Conservation (phyloP, 2,888 invertebrate genomes). For the Nephrotoma guestfalica region DNA sequence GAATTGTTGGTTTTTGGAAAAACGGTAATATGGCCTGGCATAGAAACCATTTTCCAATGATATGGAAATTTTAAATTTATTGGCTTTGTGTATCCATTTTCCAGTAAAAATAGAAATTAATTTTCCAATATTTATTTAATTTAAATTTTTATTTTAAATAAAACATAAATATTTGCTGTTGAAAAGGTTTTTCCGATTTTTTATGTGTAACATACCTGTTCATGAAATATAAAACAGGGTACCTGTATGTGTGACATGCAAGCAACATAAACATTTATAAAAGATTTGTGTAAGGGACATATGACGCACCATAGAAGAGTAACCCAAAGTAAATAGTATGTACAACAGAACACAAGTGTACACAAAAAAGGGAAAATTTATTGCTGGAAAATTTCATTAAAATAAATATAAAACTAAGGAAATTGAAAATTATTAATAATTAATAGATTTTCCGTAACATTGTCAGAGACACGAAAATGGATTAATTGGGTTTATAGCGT, state of each 20-base stretch:
- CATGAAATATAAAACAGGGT: not conserved
- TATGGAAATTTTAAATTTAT: not conserved
- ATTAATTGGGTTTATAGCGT: not conserved
- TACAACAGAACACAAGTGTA: not conserved
- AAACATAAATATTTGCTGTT: not conserved
- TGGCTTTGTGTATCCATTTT: not conserved
- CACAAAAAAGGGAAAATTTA: not conserved
- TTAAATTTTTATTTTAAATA: not conserved
- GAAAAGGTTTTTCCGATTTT: not conserved
- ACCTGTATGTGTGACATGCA: not conserved
- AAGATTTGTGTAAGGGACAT: not conserved
- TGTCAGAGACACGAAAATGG: not conserved
- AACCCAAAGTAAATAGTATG: no score
- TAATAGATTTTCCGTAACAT: not conserved
- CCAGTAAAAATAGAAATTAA: not conserved
- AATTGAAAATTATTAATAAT: not conserved
- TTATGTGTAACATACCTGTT: not conserved
- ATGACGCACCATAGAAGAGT: not conserved
- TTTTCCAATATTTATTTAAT: not conserved
- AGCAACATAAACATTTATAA: not conserved
- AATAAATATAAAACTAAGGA: not conserved
- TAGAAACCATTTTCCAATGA: not conserved
- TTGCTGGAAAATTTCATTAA: not conserved
- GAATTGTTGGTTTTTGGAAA: not conserved
- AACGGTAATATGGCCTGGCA: not conserved